Conservation (phyloP, 2,797 vertebrate species). For the Pangasius krempfi region DNA sequence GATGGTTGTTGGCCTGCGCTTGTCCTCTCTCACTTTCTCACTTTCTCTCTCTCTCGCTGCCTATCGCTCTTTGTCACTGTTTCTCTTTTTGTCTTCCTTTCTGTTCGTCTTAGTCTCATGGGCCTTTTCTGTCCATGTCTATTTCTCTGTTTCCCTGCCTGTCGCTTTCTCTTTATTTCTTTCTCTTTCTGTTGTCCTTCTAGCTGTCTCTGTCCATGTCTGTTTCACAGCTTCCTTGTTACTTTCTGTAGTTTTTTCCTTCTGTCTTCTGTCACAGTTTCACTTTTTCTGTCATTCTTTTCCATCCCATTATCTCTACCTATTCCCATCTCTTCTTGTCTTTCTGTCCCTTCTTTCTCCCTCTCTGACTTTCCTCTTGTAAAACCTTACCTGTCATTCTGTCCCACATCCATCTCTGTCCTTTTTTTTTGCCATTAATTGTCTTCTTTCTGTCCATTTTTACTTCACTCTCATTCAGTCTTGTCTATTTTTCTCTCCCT, state of each 20-base stretch:
- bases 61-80: constrained; percentile 18
- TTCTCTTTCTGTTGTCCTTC: constrained; percentile 22
- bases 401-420: neutral
- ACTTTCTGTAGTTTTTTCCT: neutral
- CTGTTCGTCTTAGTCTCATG: constrained; percentile 21
- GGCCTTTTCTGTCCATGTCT: constrained; percentile 53
- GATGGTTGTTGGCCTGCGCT: constrained; percentile 83
- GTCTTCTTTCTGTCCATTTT: neutral
- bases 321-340: neutral
- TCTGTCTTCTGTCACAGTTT: constrained; percentile 19
- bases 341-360: neutral
- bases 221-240: constrained; percentile 26
- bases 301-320: constrained; percentile 12
- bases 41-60: constrained; percentile 34
- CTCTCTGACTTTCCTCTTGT: neutral
- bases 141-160: constrained; percentile 19
- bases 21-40: constrained; percentile 54
- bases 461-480: no score
- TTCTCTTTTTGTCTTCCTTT: constrained; percentile 39
- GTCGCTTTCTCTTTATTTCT: constrained; percentile 15
- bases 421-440: neutral
- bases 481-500: neutral
- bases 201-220: constrained; percentile 5
- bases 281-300: constrained; percentile 7
- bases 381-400: neutral